Percentiles rank a stretch among this genome's conserved stretches.
Evolutionary conservation across 2,113 vertebrate genomes (phyloP).

Genomic region (Hemiprocne comata): DNA sequence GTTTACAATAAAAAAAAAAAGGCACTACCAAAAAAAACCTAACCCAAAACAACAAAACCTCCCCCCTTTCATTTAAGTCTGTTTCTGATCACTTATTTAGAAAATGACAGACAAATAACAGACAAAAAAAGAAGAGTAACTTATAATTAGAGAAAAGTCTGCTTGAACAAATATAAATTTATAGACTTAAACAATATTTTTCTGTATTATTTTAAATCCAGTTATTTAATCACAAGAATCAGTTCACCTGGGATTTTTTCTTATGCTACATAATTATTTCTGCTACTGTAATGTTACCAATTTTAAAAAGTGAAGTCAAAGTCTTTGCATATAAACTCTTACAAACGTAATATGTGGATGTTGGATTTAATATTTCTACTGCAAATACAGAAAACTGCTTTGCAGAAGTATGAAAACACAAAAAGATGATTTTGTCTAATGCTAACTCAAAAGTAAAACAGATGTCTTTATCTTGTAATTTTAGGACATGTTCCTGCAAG

Average conservation of each 20-base stretch:
- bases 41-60: not conserved
- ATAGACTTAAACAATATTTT: not conserved
- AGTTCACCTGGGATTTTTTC: not conserved
- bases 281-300: not conserved
- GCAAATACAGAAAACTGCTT: not conserved
- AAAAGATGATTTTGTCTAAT: not conserved
- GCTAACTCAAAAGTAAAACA: not conserved
- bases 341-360: not conserved
- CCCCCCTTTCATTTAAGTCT: not conserved
- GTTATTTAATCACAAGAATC: conserved; percentile 9
- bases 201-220: not conserved
- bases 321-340: not conserved
- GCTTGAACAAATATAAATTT: not conserved
- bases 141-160: not conserved
- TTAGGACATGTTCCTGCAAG: not conserved
- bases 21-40: not conserved
- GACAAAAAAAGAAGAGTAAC: not conserved
- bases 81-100: conserved; percentile 45
- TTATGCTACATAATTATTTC: not conserved
- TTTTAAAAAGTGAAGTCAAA: not conserved
- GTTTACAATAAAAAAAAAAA: not conserved
- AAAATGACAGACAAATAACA: conserved; percentile 5
- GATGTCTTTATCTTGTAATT: not conserved
- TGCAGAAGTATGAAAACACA: not conserved
- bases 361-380: not conserved